Evolutionary conservation across 2,888 invertebrate species (phyloP).

Genomic region (Clunio marinus): DNA sequence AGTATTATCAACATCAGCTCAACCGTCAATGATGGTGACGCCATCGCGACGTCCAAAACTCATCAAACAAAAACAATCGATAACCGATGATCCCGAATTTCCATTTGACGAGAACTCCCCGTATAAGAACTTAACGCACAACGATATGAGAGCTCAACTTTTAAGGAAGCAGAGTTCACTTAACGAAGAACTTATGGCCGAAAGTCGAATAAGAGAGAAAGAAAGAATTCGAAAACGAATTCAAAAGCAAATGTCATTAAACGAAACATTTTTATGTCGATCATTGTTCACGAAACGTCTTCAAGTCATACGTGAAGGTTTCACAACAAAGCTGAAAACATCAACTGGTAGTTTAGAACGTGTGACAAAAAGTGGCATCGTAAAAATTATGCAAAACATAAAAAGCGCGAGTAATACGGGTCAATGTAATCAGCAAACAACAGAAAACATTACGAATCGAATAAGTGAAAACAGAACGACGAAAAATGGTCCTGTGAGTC

Average conservation of each 20-base stretch:
- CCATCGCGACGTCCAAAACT: slow-evolving; percentile 58
- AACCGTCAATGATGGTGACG: slow-evolving; percentile 40
- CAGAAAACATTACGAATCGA: background rate
- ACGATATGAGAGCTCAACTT: slow-evolving; percentile 45
- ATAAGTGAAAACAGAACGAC: slow-evolving; percentile 40
- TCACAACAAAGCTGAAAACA: slow-evolving; percentile 77
- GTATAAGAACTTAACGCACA: slow-evolving; percentile 56
- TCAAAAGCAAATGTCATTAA: slow-evolving; percentile 82
- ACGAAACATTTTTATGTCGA: slow-evolving; percentile 74
- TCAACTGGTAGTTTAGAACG: slow-evolving; percentile 80
- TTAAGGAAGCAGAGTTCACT: slow-evolving; percentile 73
- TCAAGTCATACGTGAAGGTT: slow-evolving; percentile 57
- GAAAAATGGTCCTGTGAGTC: slow-evolving; percentile 45
- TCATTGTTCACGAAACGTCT: slow-evolving; percentile 50
- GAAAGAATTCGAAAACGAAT: slow-evolving; percentile 77
- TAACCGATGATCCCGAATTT: slow-evolving; percentile 62
- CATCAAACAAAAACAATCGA: slow-evolving; percentile 81
- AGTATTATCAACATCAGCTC: slow-evolving; percentile 49
- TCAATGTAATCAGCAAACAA: slow-evolving; percentile 38
- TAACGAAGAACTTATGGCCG: slow-evolving; percentile 84
- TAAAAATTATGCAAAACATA: slow-evolving; percentile 79
- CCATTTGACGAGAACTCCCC: slow-evolving; percentile 57
- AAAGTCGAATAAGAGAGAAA: slow-evolving; percentile 77
- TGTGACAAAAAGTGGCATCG: slow-evolving; percentile 76
- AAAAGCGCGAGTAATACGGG: slow-evolving; percentile 50